Conservation (phyloP, 2,888 invertebrate genomes). For the Clitarchus hookeri region DNA sequence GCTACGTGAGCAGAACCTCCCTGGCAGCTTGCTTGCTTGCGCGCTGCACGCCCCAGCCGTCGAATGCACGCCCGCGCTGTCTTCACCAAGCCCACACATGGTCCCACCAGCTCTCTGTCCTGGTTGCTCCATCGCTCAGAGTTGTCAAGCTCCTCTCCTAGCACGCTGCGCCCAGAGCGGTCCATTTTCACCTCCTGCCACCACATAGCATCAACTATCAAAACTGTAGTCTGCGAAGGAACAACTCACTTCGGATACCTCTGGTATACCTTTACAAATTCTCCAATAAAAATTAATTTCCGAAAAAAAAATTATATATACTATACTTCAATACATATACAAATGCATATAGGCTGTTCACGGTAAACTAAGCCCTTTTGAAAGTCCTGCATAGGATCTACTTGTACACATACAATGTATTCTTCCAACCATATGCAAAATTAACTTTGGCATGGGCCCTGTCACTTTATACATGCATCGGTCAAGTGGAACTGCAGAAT, state of each 20-base stretch:
- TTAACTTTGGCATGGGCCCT: no score
- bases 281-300: not conserved
- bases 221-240: not conserved
- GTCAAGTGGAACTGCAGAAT: no score
- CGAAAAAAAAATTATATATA: no score
- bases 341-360: no score
- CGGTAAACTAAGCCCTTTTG: no score
- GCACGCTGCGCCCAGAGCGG: not conserved
- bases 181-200: slow-evolving; percentile 30
- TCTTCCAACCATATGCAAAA: no score
- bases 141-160: slow-evolving; percentile 36
- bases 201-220: slow-evolving; percentile 25
- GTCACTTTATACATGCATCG: no score
- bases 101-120: slow-evolving; percentile 39
- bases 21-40: slow-evolving; percentile 28
- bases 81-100: slow-evolving; percentile 41
- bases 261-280: not conserved
- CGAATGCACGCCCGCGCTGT: slow-evolving; percentile 39
- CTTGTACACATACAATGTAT: no score
- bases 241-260: not conserved
- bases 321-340: no score
- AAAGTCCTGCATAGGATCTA: no score
- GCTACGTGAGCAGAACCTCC: slow-evolving; percentile 21
- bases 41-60: slow-evolving; percentile 30
- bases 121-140: slow-evolving; percentile 38